phyloP scores from a whole-genome alignment of 2,113 vertebrate species.

The Rissa tridactyla region DNA sequence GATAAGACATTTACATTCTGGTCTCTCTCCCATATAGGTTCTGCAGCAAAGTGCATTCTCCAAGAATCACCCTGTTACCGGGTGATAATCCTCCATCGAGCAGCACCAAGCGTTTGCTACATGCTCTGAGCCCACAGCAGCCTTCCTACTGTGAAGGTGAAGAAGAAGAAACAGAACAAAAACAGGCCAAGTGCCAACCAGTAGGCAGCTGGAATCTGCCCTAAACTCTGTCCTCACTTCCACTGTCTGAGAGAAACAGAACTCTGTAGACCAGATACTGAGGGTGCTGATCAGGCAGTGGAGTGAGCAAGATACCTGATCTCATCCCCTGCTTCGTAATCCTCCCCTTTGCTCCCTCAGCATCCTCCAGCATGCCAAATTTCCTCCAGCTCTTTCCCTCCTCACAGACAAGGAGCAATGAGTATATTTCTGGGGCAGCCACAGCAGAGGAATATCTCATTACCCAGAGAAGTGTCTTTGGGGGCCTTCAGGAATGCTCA shows the following conservation, averaged over 20 bases:
- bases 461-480: not conserved
- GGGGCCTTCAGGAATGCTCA: not conserved
- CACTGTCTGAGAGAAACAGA: not conserved
- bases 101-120: not conserved
- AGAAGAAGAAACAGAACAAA: not conserved
- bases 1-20: not conserved
- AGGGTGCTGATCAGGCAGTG: not conserved
- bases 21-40: not conserved
- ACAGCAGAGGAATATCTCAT: not conserved
- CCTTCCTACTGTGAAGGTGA: not conserved
- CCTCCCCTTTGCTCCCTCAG: not conserved
- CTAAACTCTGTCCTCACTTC: not conserved
- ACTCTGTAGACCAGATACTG: not conserved
- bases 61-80: not conserved
- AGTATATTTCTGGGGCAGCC: not conserved
- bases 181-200: not conserved
- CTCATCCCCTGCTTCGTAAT: not conserved
- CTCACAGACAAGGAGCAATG: not conserved
- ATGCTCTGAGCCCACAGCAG: not conserved
- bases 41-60: not conserved
- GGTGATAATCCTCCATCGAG: slow-evolving; percentile 35
- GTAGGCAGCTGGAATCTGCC: not conserved
- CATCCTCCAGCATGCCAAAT: not conserved
- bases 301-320: not conserved
- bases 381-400: not conserved